phyloP scores from a whole-genome alignment of 2,113 vertebrate species.

The Fukomys damarensis region DNA sequence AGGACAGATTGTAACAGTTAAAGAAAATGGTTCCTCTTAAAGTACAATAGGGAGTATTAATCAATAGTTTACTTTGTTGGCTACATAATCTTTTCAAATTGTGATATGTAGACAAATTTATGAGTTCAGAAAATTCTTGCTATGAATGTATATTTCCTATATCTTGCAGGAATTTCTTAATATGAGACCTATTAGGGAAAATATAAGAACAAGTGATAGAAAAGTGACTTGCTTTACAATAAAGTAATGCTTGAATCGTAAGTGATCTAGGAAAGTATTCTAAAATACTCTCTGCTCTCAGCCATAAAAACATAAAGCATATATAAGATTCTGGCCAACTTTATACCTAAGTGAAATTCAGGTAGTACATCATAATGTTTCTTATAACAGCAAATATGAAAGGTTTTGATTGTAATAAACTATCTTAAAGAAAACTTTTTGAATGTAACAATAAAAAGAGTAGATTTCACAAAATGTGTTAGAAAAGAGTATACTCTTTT shows the following conservation, averaged over 20 bases:
- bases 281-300: background rate
- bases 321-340: background rate
- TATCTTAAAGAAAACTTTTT: background rate
- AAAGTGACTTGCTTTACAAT: background rate
- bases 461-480: background rate
- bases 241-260: background rate
- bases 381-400: conserved; percentile 8
- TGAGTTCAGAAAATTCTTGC: background rate
- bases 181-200: background rate
- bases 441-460: background rate
- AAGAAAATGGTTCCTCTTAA: background rate
- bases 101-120: background rate
- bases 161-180: background rate
- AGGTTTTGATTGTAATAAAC: conserved; percentile 50
- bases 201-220: background rate
- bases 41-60: background rate
- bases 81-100: background rate
- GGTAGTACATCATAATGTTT: background rate
- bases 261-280: background rate
- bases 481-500: background rate
- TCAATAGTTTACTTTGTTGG: background rate
- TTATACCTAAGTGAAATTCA: background rate
- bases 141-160: background rate
- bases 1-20: background rate
- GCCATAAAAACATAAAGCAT: conserved; percentile 5